A percentile compares a stretch with the other conserved stretches of the same genome.
These are phyloP conservation scores for Tympanoctomys barrerae DNA, from an alignment of 2,797 vertebrate species.

Conservation along the genomic window DNA sequence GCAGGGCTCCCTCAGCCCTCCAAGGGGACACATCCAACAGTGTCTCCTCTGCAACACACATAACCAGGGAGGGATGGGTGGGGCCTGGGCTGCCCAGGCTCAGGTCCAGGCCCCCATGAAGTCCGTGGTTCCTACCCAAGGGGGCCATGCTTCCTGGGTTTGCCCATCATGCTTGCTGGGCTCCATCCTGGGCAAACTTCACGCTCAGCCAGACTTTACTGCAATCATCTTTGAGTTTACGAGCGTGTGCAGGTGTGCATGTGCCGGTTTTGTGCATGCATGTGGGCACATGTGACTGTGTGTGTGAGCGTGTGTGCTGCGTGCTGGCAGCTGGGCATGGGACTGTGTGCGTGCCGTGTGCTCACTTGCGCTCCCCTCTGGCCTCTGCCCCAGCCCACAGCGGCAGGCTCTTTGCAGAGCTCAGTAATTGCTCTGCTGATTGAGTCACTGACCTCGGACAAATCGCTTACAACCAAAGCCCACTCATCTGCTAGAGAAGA, in stretches of 20 bases:
- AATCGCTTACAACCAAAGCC: conserved; percentile 59
- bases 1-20: background rate
- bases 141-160: background rate
- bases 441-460: conserved; percentile 75
- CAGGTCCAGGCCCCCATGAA: background rate
- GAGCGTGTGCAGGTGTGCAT: too few relatives aligned
- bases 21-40: background rate
- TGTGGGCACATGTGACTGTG: background rate
- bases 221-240: background rate
- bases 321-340: too few relatives aligned
- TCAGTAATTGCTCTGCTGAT: conserved; percentile 54
- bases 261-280: background rate
- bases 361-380: rapidly evolving
- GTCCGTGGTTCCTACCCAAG: rapidly evolving
- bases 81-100: background rate
- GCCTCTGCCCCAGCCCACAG: background rate
- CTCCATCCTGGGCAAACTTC: background rate
- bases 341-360: background rate
- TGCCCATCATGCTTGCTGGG: rapidly evolving
- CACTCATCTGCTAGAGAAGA: conserved; percentile 30
- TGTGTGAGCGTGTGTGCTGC: too few relatives aligned
- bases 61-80: background rate
- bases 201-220: too few relatives aligned
- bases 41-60: rapidly evolving
- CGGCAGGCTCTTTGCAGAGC: background rate